Base-by-base conservation (phyloP, 2,888 invertebrate species). In the Clusia tigrina region DNA sequence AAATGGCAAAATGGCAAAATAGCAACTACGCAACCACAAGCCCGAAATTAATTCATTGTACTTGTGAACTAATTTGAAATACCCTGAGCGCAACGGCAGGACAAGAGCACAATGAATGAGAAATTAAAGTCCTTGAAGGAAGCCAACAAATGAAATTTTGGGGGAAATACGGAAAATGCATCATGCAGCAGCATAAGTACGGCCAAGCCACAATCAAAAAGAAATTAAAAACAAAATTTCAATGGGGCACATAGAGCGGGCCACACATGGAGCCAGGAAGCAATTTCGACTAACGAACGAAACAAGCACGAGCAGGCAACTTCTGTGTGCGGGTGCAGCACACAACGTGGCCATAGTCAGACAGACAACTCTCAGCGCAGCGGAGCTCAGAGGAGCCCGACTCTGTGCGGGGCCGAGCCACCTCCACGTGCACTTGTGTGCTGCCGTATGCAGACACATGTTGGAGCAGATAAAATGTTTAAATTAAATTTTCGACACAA, bases 31-130 rank as follows among this genome's bases (percentile, higher is more conserved):
- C 18, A 17, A 58, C 52, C 58, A 37, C 58, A n/a, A 37, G 2
- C 42, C 51, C 26, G 9, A 58, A 58, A 58, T 15, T 58, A 37
- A 37, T 58, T 51, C 32, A 52, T 23, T 58, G 37, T 37, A 20
- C 58, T 58, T 42, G 9, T 5, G 2, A n/a, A 42, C 10, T 3
- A 42, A 42, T 32, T 32, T 32, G 42, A 2, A 10, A 42, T 3
- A 10, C n/a, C n/a, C 42, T 17, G n/a, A 42, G 42, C 42, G 3
- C 2, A 15, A 42, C 42, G 6, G 12, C 6, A 42, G 15, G 42
- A n/a, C n/a, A n/a, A n/a, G n/a, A n/a, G n/a, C 10, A 42, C 42
- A 42, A 42, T 42, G 42, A 32, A 32, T 32, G 42, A 15, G n/a
- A 42, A 42, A 42, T 17, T 10, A 42, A 42, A 42, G n/a, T 42